Percentiles rank a stretch among this genome's conserved stretches.
Evolutionary conservation across 2,113 vertebrate genomes (phyloP).

Genomic region (Prinia subflava): DNA sequence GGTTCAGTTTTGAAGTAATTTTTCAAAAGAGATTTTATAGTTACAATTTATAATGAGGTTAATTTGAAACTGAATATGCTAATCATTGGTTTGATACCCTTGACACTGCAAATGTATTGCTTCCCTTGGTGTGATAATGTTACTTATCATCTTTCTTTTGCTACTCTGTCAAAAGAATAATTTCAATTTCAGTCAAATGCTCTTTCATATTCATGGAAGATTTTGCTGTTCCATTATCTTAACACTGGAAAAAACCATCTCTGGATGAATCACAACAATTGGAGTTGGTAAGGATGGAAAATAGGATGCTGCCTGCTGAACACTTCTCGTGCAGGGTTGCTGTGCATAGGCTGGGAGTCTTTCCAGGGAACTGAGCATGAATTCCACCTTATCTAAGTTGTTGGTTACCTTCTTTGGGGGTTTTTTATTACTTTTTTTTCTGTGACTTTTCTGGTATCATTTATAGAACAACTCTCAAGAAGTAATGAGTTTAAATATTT

Average conservation of each 20-base stretch:
- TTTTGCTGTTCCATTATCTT: not conserved
- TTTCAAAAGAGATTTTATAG: slow-evolving; percentile 11
- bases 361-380: not conserved
- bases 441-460: not conserved
- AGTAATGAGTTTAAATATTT: not conserved
- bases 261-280: not conserved
- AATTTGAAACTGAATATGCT: slow-evolving; percentile 7
- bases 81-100: not conserved
- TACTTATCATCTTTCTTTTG: not conserved
- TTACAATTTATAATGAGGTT: not conserved
- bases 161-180: not conserved
- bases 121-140: not conserved
- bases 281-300: not conserved
- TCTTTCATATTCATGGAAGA: not conserved
- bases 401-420: rapidly evolving
- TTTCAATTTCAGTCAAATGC: not conserved
- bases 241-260: not conserved
- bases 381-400: not conserved
- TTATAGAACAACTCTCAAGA: not conserved
- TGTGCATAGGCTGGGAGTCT: not conserved
- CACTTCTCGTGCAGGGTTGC: not conserved
- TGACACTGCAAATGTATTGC: not conserved
- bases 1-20: slow-evolving; percentile 5
- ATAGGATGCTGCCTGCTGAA: not conserved
- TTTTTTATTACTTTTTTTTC: no score